Conservation (phyloP, 2,113 vertebrate genomes). For the Upupa epops region DNA sequence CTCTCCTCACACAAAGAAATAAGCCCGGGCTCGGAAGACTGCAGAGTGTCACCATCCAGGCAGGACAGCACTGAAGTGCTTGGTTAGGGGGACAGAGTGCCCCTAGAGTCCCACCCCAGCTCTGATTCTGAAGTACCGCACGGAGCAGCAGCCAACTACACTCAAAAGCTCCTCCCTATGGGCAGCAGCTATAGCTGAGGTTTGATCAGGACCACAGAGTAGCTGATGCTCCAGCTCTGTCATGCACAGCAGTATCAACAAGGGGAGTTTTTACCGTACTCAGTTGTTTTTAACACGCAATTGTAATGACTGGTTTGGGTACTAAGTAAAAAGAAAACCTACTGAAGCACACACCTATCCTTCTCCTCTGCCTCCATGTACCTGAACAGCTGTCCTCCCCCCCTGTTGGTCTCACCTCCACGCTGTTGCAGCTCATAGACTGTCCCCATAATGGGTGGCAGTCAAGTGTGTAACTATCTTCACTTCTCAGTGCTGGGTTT, state of each 20-base stretch:
- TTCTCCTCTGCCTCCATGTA: neutral
- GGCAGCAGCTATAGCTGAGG: neutral
- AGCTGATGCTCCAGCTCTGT: neutral
- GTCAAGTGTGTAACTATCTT: neutral
- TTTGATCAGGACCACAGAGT: neutral
- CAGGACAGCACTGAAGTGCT: too few relatives aligned
- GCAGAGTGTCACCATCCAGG: neutral
- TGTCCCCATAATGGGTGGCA: fast-evolving
- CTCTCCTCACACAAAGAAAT: neutral
- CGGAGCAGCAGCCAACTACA: neutral
- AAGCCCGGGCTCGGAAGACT: neutral
- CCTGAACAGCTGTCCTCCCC: neutral
- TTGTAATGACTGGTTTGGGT: neutral
- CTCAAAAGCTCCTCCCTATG: neutral
- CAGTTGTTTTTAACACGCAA: neutral
- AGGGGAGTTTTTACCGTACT: neutral
- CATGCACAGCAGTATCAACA: neutral
- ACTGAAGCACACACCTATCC: neutral
- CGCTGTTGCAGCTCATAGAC: neutral
- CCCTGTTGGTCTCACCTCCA: neutral
- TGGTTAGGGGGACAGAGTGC: too few relatives aligned
- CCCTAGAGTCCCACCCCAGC: neutral
- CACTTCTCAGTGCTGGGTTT: neutral
- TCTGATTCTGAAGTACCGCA: neutral
- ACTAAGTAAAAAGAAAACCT: neutral